Base-by-base conservation (phyloP, 2,888 invertebrate species). In the Zele albiditarsus region DNA sequence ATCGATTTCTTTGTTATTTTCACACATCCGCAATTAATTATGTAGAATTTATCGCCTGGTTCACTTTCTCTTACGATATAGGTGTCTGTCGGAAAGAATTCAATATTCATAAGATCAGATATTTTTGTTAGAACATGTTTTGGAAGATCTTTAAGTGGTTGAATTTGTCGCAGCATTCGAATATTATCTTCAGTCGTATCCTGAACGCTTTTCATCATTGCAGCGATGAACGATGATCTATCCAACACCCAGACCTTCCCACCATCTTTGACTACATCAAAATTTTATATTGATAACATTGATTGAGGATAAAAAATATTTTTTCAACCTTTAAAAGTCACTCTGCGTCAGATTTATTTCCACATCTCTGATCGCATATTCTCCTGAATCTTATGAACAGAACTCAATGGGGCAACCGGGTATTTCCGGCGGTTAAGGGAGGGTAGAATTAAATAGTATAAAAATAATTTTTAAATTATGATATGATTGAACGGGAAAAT, bases 221-320 rank as follows among this genome's bases (percentile, higher is more conserved):
- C 95, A 81, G 94, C 93, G 83, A 96, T 95, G 89, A 97, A 98
- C 2, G 94, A 94, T 71, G 92, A 91, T 71, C 97, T 91, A 84
- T 97, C 95, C 81, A 98, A 90, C 58, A 94, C 95, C 98, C 98
- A 98, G 78, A 97, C 93, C 84, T 93, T 93, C 12, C 96, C 94
- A 83, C 93, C 91, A 3, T 94, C 92, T 82, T 94, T 91, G 82
- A 94, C 94, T 96, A 86, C 60, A 84, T 77, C 8, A 33, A 57
- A 42, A 71, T 70, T 73, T 16, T 31, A 68, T 20, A 2, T 16
- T 10, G 42, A 23, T 65, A 49, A 23, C 0, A 42, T 33, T 28
- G 16, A 49, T n/a, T 8, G 8, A 38, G 10, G 38, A 0, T 4
- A 2, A 4, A 31, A 31, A 38, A 38, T 38, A 38, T 12, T 38